Evolutionary conservation across 2,113 vertebrate genomes (phyloP), one percentile per base, ranked within the genome.

Genomic region (Ictalurus furcatus): DNA sequence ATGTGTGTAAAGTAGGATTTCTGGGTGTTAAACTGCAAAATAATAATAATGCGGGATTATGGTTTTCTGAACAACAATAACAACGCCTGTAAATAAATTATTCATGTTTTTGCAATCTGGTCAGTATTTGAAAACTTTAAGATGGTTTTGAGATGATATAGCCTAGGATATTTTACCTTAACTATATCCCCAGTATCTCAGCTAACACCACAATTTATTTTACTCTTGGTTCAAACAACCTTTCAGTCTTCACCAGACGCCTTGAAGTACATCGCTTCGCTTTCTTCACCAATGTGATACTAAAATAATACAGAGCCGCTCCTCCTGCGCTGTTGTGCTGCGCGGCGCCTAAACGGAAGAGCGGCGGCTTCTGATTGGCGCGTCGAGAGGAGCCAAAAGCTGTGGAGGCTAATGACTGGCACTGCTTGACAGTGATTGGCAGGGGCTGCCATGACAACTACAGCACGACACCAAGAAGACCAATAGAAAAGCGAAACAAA

Each of bases 401-500:
- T 73, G 89, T 63, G 92, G 86, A n/a, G 94, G 91, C 92, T 95
- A 93, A 96, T 96, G 96, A 97, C 97, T 95, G 96, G 96, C 96
- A 96, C 94, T 74, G 92, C 93, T 95, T 97, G 97, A 94, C 96
- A 96, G 96, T 99, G 97, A 99, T 96, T 97, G 98, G 97, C 97
- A 97, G 96, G n/a, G 96, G 94, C 63, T 96, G 95, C 95, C 96
- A 95, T 97, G 97, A 96, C 96, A 96, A 97, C 97, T 96, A 92
- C 93, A 95, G 96, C 97, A 97, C 96, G 96, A 96, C 96, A 95
- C 92, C 93, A 91, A 65, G 93, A 92, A 96, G 96, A 96, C 97
- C 98, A 98, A 99, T 99, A 95, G 97, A 97, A 96, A 97, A 96
- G 95, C 95, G 96, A 97, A 95, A 94, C 94, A 95, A 94, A 96